These are phyloP conservation scores for Pterocles burchelli DNA, from an alignment of 2,113 vertebrate species.

Conservation along the genomic window DNA sequence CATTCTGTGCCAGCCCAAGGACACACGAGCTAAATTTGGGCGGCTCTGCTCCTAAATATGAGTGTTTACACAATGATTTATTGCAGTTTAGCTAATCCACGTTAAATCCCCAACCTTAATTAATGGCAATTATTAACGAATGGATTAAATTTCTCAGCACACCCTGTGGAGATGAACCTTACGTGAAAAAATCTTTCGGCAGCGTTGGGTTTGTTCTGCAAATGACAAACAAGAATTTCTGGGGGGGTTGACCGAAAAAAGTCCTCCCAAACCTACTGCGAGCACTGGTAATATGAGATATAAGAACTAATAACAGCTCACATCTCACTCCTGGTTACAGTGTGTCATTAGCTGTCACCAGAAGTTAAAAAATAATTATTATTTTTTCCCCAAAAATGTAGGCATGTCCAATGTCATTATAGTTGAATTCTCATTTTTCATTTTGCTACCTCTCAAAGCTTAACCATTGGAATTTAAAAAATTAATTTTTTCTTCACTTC, in stretches of 20 bases:
- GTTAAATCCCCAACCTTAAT: not conserved
- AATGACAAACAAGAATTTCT: not conserved
- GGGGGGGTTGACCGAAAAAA: not conserved
- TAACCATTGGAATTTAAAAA: not conserved
- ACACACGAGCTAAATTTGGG: not conserved
- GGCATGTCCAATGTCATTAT: not conserved
- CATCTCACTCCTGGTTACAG: not conserved
- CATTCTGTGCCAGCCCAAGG: not conserved
- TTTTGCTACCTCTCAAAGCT: not conserved
- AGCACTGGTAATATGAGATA: too few relatives aligned
- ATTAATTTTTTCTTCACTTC: not conserved
- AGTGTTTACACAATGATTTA: not conserved
- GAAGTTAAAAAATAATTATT: not conserved
- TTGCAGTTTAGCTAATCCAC: not conserved
- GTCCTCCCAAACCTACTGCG: not conserved
- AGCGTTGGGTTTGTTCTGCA: not conserved
- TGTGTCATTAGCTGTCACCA: not conserved
- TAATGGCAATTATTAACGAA: not conserved
- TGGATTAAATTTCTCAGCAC: conserved; percentile 6
- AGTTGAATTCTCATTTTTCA: not conserved
- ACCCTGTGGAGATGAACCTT: not conserved
- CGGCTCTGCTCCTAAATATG: not conserved
- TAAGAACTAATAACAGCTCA: not conserved
- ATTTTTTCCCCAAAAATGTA: not conserved
- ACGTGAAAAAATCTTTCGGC: not conserved